Evolutionary conservation across 2,888 invertebrate species (phyloP).

Genomic region (Epirrita christyi): DNA sequence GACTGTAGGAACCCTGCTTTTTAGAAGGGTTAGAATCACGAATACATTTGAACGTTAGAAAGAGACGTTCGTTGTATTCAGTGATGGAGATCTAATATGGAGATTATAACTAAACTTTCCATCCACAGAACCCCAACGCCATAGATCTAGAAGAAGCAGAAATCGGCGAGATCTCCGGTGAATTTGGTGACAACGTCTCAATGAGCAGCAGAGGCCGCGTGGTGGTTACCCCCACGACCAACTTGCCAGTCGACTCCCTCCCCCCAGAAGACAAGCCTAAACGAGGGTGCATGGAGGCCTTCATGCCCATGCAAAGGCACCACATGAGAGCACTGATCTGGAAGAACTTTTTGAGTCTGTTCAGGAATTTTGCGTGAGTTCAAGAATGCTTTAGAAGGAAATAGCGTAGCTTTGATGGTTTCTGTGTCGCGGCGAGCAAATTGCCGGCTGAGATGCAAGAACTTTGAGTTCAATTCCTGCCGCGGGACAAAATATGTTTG

Average conservation of each 20-base stretch:
- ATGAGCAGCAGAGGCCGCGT: conserved; percentile 89
- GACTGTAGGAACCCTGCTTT: no score
- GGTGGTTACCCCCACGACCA: conserved; percentile 84
- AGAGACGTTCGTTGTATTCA: no score
- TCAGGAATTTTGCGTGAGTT: conserved; percentile 91
- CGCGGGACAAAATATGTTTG: no score
- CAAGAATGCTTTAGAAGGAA: neutral
- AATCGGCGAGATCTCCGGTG: conserved; percentile 92
- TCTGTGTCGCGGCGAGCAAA: no score
- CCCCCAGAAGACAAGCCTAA: conserved; percentile 88
- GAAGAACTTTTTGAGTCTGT: conserved; percentile 95
- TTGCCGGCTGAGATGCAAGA: no score
- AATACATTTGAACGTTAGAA: no score
- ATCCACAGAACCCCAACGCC: conserved; percentile 82
- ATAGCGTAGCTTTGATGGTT: no score
- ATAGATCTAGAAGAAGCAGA: conserved; percentile 88
- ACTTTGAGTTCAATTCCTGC: no score
- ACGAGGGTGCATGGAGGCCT: conserved; percentile 80
- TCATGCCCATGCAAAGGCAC: conserved; percentile 87
- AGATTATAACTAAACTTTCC: neutral
- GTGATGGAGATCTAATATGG: no score
- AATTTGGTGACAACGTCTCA: conserved; percentile 94
- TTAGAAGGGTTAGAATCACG: no score
- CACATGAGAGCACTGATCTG: conserved; percentile 93
- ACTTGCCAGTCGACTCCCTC: conserved; percentile 82